Evolutionary conservation across 2,888 invertebrate species (phyloP), one percentile per base, ranked within the genome.

Genomic region (Eupithecia subumbrata): DNA sequence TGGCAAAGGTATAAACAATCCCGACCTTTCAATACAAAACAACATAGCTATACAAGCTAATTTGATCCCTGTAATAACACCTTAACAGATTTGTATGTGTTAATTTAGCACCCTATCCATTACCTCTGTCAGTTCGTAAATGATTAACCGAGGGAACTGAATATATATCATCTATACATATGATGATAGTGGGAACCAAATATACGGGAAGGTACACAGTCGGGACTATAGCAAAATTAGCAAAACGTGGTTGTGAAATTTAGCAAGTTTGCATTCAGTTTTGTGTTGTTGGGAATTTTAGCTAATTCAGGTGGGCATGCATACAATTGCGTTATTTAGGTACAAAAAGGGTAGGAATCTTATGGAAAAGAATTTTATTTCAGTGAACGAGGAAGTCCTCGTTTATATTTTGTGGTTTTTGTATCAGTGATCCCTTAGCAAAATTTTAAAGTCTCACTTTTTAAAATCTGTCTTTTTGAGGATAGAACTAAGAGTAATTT

Each of bases 51-150:
- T 37, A 40, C 37, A 67, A 52, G 37, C 37, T 56, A 56, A 56
- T 22, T 56, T 18, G 56, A 56, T 68, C n/a, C 43, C 22, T n/a
- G 37, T 67, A 34, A 67, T 64, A 72, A 45, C 64, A 68, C 72
- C 71, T 40, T 30, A 52, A 52, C 66, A 66, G 63, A 72, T 71
- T 73, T 68, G 40, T 60, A 73, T 25, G 72, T 69, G 66, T 72
- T 73, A 73, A 71, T 73, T 66, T 18, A n/a, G 16, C 52, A 72
- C 70, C 68, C 73, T 71, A 76, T 73, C 76, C 73, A 71, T 74
- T 76, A 74, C 34, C 76, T 64, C 69, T 74, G 69, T 74, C 69
- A 45, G 69, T 22, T 40, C 67, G 37, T 74, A 74, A 71, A 74
- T 76, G 74, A 76, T 74, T 71, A 69, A 74, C 34, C n/a, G 43